Evolutionary conservation across 2,113 vertebrate species (phyloP).

Genomic region (Antechinus flavipes): DNA sequence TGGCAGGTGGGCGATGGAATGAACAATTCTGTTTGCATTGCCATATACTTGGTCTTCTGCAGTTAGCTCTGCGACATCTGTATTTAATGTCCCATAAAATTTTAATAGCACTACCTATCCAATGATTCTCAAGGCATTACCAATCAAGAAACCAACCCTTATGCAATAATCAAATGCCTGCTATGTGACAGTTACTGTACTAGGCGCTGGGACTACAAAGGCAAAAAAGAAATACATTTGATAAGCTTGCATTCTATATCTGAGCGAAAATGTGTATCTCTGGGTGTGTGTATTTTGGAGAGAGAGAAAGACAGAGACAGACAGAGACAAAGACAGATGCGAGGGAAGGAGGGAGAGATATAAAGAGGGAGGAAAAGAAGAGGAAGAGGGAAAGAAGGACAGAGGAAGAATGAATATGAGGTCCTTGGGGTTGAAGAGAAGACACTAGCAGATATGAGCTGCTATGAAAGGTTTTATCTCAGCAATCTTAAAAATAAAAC

Average conservation of each 20-base stretch:
- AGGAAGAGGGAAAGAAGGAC: no score
- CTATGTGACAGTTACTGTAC: neutral
- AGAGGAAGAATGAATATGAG: neutral
- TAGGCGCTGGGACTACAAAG: neutral
- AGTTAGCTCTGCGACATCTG: neutral
- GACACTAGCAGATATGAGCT: neutral
- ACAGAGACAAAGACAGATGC: no score
- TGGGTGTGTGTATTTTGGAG: no score
- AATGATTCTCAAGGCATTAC: neutral
- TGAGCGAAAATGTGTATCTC: neutral
- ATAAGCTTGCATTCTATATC: neutral
- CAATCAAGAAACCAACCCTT: neutral
- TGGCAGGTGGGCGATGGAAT: neutral
- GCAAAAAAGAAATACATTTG: neutral
- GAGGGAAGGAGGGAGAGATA: no score
- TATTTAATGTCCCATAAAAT: neutral
- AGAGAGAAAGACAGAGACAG: no score
- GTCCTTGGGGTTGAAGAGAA: neutral
- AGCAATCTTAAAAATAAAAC: neutral
- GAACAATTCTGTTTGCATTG: neutral
- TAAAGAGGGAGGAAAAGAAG: no score
- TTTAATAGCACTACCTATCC: neutral
- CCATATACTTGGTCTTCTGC: neutral
- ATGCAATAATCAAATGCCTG: neutral
- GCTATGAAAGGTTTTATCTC: neutral